Conservation (phyloP, 1,140 invertebrate species). For the Tetragnatha versicolor region DNA sequence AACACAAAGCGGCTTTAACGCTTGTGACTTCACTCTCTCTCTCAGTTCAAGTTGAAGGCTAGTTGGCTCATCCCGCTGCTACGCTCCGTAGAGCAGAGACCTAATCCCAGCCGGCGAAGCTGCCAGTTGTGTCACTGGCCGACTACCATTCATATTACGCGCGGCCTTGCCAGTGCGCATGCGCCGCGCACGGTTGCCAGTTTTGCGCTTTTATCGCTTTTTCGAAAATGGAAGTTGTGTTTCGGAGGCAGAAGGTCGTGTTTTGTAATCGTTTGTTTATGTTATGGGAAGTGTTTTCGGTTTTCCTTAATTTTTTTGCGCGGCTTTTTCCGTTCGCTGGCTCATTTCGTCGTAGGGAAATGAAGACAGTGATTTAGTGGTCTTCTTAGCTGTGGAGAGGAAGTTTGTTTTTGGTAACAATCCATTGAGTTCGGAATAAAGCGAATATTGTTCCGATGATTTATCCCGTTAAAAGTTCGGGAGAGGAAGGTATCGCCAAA, state of each 20-base stretch:
- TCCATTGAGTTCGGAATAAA: no score
- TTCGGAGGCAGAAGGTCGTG: background rate
- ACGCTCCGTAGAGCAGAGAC: constrained; percentile 22
- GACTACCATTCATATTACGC: background rate
- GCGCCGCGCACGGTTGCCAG: background rate
- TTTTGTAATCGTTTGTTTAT: constrained; percentile 12
- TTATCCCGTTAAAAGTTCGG: no score
- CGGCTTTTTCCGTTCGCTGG: background rate
- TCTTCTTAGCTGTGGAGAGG: no score
- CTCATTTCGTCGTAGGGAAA: background rate
- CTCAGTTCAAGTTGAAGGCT: constrained; percentile 48
- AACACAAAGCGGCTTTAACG: constrained; percentile 19
- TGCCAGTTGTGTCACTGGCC: constrained; percentile 44
- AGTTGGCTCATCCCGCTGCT: constrained; percentile 29
- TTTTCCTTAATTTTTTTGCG: background rate
- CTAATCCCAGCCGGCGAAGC: constrained; percentile 24
- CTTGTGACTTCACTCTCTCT: constrained; percentile 41
- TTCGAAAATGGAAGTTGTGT: background rate
- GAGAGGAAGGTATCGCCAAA: no score
- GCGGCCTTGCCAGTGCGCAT: background rate
- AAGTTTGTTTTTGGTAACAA: no score
- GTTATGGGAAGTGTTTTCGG: constrained; percentile 18
- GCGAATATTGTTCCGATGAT: no score
- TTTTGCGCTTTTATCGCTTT: background rate
- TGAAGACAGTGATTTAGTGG: no score